Evolutionary conservation across 2,888 invertebrate species (phyloP), one percentile per base, ranked within the genome.

Genomic region (Catocala sponsa): DNA sequence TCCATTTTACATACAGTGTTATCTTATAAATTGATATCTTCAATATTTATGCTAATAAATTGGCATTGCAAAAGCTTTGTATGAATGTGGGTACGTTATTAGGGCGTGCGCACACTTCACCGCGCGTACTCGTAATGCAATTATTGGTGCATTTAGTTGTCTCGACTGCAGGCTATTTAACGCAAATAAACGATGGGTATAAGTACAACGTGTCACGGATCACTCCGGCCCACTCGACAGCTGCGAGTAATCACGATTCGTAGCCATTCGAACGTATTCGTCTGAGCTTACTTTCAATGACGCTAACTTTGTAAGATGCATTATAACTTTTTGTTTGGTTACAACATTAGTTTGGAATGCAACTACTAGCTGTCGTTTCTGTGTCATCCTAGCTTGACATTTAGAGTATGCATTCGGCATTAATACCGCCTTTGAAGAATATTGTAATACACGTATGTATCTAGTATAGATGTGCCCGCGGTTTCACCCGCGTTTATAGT

Each of bases 161-260:
- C 65, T 59, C 64, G 52, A 47, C 53, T 63, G 61, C 64, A 55
- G 60, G 72, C 70, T 70, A 61, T 72, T 71, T 71, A 64, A 67
- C 56, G 59, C 55, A 75, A 76, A 78, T 79, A 78, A 78, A 79
- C 56, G 69, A 71, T 11, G 32, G 25, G 11, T 41, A 58, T 79
- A 77, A 77, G 62, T 74, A 66, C 76, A 54, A 53, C 66, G 65
- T 78, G 77, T 74, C 77, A 76, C 62, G 61, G 57, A 76, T 78
- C 78, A 76, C 66, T 78, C 71, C 43, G 44, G 48, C 47, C 35
- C 35, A 43, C 63, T 50, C 44, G 63, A 59, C 58, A 38, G 38
- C 53, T 61, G 63, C 63, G 46, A 57, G 62, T 65, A 66, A 58
- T 55, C 63, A 63, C 53, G 63, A 61, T 65, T 62, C 13, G 6